These are phyloP conservation scores for Balearica regulorum DNA, from an alignment of 2,797 vertebrate species.

Conservation along the genomic window DNA sequence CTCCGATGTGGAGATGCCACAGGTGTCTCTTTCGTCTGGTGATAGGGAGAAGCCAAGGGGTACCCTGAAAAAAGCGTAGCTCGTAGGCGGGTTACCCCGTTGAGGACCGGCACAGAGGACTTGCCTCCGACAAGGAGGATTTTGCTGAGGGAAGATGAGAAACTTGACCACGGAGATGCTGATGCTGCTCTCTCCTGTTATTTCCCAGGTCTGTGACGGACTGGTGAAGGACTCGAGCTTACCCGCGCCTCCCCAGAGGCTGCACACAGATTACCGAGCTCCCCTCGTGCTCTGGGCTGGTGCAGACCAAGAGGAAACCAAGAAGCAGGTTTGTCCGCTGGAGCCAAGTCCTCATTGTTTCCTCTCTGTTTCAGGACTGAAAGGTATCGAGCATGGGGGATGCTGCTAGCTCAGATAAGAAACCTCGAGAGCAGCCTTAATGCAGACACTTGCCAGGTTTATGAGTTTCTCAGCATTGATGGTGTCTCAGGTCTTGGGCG, in stretches of 20 bases:
- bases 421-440: background rate
- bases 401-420: background rate
- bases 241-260: background rate
- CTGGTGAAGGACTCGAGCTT: background rate
- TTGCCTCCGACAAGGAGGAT: background rate
- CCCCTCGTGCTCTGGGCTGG: constrained; percentile 73
- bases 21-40: background rate
- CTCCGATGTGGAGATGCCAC: fast-evolving
- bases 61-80: background rate
- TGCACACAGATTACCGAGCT: constrained; percentile 1
- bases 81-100: fast-evolving
- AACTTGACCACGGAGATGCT: background rate
- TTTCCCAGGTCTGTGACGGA: constrained; percentile 64
- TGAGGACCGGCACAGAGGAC: background rate
- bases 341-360: background rate
- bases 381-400: no score
- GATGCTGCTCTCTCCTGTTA: background rate
- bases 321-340: constrained; percentile 78
- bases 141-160: background rate
- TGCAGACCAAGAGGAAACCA: constrained; percentile 79
- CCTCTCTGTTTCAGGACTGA: background rate
- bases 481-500: background rate
- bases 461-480: fast-evolving
- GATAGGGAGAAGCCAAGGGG: background rate
- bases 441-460: background rate